phyloP scores from a whole-genome alignment of 2,113 vertebrate species.

The Peromyscus maniculatus region DNA sequence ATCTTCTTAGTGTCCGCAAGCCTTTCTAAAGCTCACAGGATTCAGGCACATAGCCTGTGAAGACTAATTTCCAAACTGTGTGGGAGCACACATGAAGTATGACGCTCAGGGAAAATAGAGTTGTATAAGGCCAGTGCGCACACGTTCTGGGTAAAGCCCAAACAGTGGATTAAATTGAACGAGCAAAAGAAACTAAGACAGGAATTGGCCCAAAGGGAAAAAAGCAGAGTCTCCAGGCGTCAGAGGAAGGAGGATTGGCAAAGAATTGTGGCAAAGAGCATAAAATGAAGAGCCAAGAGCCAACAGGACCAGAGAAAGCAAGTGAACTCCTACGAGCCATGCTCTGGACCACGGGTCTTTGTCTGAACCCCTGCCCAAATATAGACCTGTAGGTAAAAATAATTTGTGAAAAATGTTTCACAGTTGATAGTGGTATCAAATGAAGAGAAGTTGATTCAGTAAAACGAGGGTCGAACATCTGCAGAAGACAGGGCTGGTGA shows the following conservation, averaged over 20 bases:
- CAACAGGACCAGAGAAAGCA: neutral
- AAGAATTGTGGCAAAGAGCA: neutral
- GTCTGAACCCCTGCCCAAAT: neutral
- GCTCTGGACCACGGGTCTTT: neutral
- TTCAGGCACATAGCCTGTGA: neutral
- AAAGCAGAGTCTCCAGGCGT: neutral
- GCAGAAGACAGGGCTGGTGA: neutral
- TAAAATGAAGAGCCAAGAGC: neutral
- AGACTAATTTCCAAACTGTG: neutral
- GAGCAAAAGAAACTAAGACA: constrained; percentile 3
- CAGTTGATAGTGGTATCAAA: neutral
- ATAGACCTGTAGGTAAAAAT: neutral
- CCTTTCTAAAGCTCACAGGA: neutral
- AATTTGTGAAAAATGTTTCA: neutral
- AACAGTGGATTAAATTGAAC: neutral
- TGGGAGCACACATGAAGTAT: neutral
- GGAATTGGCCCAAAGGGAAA: neutral
- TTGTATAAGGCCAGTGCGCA: neutral
- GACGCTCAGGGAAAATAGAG: neutral
- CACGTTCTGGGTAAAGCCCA: neutral
- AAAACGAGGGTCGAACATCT: neutral
- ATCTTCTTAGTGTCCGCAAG: neutral
- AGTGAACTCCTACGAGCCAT: neutral
- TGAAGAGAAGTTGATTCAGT: neutral
- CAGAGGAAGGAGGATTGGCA: neutral